A percentile compares a stretch with the other conserved stretches of the same genome.
phyloP scores from a whole-genome alignment of 2,888 invertebrate species.

The Erebia palarica region DNA sequence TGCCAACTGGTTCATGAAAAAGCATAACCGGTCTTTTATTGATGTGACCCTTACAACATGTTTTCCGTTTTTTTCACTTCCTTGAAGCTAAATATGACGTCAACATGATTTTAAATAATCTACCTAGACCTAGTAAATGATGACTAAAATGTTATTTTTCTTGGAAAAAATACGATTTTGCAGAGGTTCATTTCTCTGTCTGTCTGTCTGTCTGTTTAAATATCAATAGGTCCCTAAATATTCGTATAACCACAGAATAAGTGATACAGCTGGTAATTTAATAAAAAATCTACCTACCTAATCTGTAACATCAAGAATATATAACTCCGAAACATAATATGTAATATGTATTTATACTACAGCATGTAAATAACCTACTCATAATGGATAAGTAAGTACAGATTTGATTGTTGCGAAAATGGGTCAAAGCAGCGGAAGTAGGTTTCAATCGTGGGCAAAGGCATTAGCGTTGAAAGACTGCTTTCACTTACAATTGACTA shows the following conservation, averaged over 20 bases:
- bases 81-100: slow-evolving; percentile 15
- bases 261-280: no score
- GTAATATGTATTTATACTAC: no score
- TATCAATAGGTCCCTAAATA: no score
- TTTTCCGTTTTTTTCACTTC: slow-evolving; percentile 9
- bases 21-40: slow-evolving; percentile 6
- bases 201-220: no score
- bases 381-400: slow-evolving; percentile 7
- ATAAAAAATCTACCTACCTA: no score
- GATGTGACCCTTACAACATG: slow-evolving; percentile 1
- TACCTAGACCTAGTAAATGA: background rate
- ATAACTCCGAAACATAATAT: no score
- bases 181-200: background rate
- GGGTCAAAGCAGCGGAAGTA: slow-evolving; percentile 39
- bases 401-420: slow-evolving; percentile 38
- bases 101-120: background rate
- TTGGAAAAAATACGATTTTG: background rate
- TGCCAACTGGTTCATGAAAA: slow-evolving; percentile 8
- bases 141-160: background rate
- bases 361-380: background rate
- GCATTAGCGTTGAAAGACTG: slow-evolving; percentile 36
- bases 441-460: slow-evolving; percentile 42
- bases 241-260: no score
- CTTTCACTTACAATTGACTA: slow-evolving; percentile 41
- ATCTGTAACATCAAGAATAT: no score